phyloP scores from a whole-genome alignment of 2,113 vertebrate genomes.

The Pholis gunnellus region DNA sequence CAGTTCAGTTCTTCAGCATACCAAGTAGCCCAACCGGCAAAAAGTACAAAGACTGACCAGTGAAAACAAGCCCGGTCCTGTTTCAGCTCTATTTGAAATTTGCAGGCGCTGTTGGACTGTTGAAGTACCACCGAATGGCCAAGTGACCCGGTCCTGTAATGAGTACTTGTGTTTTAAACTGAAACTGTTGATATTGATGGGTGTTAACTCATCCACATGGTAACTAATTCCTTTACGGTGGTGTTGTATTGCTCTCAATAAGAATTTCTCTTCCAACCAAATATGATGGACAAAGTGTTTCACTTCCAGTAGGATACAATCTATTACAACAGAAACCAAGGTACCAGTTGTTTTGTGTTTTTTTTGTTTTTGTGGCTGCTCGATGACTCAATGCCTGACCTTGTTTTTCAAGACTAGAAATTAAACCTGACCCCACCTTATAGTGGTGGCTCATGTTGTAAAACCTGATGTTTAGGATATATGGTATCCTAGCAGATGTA shows the following conservation, averaged over 20 bases:
- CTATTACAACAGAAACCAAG: not conserved
- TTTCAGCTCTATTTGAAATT: not conserved
- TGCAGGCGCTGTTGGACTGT: too few relatives aligned
- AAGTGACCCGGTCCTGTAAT: not conserved
- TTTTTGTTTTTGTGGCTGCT: slow-evolving; percentile 10
- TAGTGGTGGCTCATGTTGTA: not conserved
- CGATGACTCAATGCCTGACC: not conserved
- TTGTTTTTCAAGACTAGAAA: not conserved
- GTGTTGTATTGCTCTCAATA: not conserved
- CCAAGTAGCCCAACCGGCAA: not conserved
- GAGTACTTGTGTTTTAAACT: not conserved
- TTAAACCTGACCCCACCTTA: not conserved
- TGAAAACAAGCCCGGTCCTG: not conserved
- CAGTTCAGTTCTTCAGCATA: not conserved
- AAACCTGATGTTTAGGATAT: not conserved
- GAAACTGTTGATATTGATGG: too few relatives aligned
- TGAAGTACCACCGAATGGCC: not conserved
- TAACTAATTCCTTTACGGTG: not conserved
- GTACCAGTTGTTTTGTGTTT: not conserved
- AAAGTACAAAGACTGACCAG: not conserved
- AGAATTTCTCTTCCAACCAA: not conserved
- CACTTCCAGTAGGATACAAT: not conserved
- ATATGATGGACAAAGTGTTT: not conserved
- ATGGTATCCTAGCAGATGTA: not conserved
- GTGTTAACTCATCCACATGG: not conserved